phyloP scores from a whole-genome alignment of 2,113 vertebrate species.

The Nycticorax nycticorax region DNA sequence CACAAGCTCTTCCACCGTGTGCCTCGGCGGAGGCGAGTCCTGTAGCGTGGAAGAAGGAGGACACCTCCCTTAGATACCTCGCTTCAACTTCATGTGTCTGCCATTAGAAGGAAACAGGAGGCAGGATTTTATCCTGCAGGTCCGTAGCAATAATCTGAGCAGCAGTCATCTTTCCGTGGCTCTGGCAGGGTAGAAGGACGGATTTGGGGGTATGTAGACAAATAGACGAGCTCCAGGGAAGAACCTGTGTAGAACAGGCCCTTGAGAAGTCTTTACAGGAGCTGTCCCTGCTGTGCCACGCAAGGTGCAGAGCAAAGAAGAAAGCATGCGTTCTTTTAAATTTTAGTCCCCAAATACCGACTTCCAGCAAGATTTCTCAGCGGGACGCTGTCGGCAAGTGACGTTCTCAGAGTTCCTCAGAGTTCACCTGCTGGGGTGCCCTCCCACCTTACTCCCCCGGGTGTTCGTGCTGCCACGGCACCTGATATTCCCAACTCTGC shows the following conservation, averaged over 20 bases:
- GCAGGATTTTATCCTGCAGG: background rate
- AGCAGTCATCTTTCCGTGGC: background rate
- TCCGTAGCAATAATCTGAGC: background rate
- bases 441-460: too few species aligned
- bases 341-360: background rate
- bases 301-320: background rate
- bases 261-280: background rate
- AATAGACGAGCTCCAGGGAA: accelerated
- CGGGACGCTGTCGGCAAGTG: too few species aligned
- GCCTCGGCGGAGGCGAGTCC: background rate
- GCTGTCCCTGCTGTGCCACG: background rate
- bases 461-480: too few species aligned
- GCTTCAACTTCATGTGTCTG: too few species aligned
- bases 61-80: background rate
- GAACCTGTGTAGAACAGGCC: background rate
- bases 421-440: too few species aligned
- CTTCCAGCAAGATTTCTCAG: background rate
- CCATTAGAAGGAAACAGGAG: background rate
- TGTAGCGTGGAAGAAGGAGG: background rate
- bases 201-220: background rate
- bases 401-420: too few species aligned
- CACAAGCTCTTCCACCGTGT: background rate
- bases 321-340: accelerated
- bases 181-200: background rate
- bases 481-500: too few species aligned